Evolutionary conservation across 2,888 invertebrate genomes (phyloP), one percentile per base, ranked within the genome.

Genomic region (Opisthograptis luteolata): DNA sequence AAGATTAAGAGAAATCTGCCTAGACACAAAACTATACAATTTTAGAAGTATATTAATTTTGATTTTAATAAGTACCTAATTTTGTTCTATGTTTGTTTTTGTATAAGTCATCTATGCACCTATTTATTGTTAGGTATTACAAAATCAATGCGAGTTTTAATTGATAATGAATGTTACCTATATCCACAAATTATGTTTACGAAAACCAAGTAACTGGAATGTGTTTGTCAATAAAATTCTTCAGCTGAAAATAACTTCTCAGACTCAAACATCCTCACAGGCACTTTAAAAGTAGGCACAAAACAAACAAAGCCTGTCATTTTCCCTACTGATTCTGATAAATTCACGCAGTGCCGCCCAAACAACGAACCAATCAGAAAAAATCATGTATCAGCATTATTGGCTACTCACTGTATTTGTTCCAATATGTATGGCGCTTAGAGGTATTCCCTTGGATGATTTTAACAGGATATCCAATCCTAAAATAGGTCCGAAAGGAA

Each of bases 401-500:
- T 12, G 12, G 17, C 12, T 36, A 5, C 19, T 54, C 1, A 0
- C 40, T 0, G 6, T 45, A 7, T 5, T 42, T 3, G 24, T 42
- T 5, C 13, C 48, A 1, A 12, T 35, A 10, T 39, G 31, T 7
- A 9, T 31, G 15, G 28, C 43, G 1, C 0, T 15, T 4, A 8
- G 9, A 7, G 6, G 10, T 7, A 13, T 8, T 1, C n/a, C 8
- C 9, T 7, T 1, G 6, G 27, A 34, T 3, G 39, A 45, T 17
- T 24, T 48, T 6, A n/a, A 20, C 15, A 49, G n/a, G 1, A 2
- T 19, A 1, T 28, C 10, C 5, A 46, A 44, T 13, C 40, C 50
- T 25, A 47, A 49, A 41, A 19, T 62, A 0, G 68, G 70, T 1
- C 70, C 72, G 0, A 34, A 46, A 30, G 70, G 65, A 0, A 59